Base-by-base conservation (phyloP, 2,113 vertebrate species). In the Setophaga petechia region DNA sequence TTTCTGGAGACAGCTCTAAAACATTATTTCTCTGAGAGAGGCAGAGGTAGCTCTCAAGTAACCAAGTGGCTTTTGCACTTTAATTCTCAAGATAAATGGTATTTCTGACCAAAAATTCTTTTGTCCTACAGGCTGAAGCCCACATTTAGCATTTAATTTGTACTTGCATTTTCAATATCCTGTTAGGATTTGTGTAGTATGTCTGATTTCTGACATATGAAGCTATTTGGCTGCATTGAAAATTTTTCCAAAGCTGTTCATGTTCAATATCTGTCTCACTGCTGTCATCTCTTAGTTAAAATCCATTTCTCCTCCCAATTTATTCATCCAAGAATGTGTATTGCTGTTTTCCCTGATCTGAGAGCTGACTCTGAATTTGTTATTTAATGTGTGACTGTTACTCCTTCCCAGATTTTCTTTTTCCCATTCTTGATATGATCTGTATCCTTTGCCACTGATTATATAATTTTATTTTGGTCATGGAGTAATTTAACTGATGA, bases 111-210 rank as follows among this genome's bases (percentile, higher is more conserved):
- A 81, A 23, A 84, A 69, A 75, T 89, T 35, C 15, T 73, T 75
- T 79, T 75, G 62, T 93, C 52, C 25, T 81, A 15, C 13, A 62
- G 61, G 27, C 46, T 83, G 63, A 80, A 94, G 8, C 18, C 12
- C 30, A 65, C 37, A 54, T 67, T 66, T 86, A 92, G 37, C 49
- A 69, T 59, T 47, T 89, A 62, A 94, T 80, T 92, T 69, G 46
- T 85, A 73, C 58, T 68, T 75, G 37, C 21, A 12, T 93, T 94
- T 94, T 92, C 83, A 93, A 22, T 95, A 90, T 93, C 86, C 31
- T 65, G 49, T 81, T 81, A 55, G 71, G 66, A 93, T 87, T 84
- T 87, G 41, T 87, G 44, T 89, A 46, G 37, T 77, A 30, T 27
- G 12, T 72, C 57, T 90, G 66, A 93, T 84, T 92, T 68, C 30